Evolutionary conservation across 1,140 invertebrate genomes (phyloP).

Genomic region (Holcopasites calliopsidis): DNA sequence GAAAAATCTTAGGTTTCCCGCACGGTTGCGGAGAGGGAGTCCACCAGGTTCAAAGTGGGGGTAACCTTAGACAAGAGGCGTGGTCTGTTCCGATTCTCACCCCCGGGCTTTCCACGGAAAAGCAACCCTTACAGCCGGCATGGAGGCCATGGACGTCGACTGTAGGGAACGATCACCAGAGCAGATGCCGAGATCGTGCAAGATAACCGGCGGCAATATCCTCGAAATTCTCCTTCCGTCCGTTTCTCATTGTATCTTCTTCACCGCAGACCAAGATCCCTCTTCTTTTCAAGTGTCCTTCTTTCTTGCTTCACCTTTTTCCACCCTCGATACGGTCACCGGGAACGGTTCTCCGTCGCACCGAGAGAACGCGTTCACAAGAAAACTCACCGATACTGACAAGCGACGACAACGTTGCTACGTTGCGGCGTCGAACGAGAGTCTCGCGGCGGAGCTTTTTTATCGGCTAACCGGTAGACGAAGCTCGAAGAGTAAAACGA

Average conservation of each 20-base stretch:
- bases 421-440: conserved; percentile 48
- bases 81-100: conserved; percentile 71
- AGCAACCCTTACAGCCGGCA: conserved; percentile 62
- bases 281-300: not conserved
- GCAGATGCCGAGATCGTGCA: conserved; percentile 47
- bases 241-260: conserved; percentile 12
- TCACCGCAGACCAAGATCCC: not conserved
- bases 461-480: conserved; percentile 68
- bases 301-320: not conserved
- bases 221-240: conserved; percentile 37
- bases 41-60: conserved; percentile 61
- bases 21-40: conserved; percentile 55
- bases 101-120: conserved; percentile 61
- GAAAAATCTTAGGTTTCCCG: conserved; percentile 76
- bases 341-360: conserved; percentile 19
- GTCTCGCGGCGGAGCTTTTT: conserved; percentile 69
- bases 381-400: conserved; percentile 25
- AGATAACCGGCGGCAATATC: conserved; percentile 51
- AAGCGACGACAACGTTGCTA: conserved; percentile 1
- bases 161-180: conserved; percentile 51
- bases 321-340: not conserved
- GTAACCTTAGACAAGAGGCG: conserved; percentile 80
- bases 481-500: conserved; percentile 65
- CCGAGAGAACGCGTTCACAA: conserved; percentile 35
- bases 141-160: conserved; percentile 61